Percentiles rank a stretch among this genome's conserved stretches.
These are phyloP conservation scores for Pachyseris speciosa DNA, from an alignment of 64 coral and sea anemone genomes.

Conservation along the genomic window DNA sequence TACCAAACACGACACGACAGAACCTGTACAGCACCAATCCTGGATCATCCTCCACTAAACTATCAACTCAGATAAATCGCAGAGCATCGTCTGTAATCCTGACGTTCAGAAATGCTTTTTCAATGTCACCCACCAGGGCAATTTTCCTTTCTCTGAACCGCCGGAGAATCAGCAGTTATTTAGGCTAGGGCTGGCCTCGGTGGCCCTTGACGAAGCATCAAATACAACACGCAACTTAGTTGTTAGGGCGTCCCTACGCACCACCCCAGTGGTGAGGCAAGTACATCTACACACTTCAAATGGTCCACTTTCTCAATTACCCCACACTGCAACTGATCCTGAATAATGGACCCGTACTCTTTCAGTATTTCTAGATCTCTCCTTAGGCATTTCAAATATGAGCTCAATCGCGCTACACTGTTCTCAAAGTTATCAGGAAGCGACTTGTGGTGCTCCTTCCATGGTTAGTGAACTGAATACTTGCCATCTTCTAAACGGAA, in stretches of 20 bases:
- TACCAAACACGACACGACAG: neutral
- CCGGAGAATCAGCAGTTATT: neutral
- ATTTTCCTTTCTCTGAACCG: neutral
- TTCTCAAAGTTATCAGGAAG: constrained; percentile 47
- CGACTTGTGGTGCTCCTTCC: constrained; percentile 26
- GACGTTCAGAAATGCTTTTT: neutral
- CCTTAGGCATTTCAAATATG: neutral
- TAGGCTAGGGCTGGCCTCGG: neutral
- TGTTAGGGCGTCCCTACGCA: constrained; percentile 6
- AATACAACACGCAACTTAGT: constrained; percentile 48
- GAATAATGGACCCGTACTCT: neutral
- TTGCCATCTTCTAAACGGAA: constrained; percentile 26
- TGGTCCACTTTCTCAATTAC: constrained; percentile 24
- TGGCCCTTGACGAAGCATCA: constrained; percentile 39
- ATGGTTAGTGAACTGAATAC: constrained; percentile 2
- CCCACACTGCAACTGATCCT: constrained; percentile 13
- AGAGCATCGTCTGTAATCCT: neutral
- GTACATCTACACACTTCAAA: too few relatives aligned
- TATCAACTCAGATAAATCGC: constrained; percentile 7
- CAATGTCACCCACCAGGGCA: neutral
- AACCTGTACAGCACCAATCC: neutral
- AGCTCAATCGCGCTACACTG: too few relatives aligned
- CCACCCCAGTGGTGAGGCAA: constrained; percentile 7
- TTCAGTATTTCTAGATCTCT: constrained; percentile 4
- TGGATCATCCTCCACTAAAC: neutral